These are phyloP conservation scores for Acleris emargana DNA, from an alignment of 2,888 invertebrate species.

Conservation along the genomic window DNA sequence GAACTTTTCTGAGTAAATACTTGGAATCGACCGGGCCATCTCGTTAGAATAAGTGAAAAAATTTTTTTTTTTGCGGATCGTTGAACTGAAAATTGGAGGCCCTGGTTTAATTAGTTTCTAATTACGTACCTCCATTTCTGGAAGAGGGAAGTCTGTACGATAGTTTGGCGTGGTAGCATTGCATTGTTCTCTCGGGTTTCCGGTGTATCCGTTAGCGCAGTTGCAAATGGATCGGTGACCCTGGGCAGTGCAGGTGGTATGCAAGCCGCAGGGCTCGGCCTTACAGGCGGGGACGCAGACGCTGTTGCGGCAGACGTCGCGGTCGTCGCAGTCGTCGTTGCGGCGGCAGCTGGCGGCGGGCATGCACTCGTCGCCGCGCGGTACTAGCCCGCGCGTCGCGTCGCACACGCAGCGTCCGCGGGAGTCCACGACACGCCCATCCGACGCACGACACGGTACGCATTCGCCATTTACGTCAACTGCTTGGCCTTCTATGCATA, in stretches of 20 bases:
- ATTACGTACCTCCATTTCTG: conserved; percentile 87
- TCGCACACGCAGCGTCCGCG: conserved; percentile 93
- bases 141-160: conserved; percentile 92
- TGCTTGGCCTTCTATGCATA: conserved; percentile 90
- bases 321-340: conserved; percentile 90
- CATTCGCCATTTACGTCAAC: conserved; percentile 91
- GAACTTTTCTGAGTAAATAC: too few species aligned
- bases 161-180: conserved; percentile 80
- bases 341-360: conserved; percentile 89
- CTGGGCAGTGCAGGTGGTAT: conserved; percentile 90
- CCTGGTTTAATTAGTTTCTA: not conserved
- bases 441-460: conserved; percentile 87
- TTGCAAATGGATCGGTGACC: conserved; percentile 91
- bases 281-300: conserved; percentile 92
- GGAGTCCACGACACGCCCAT: conserved; percentile 89
- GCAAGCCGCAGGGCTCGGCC: conserved; percentile 88
- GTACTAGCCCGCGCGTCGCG: conserved; percentile 89
- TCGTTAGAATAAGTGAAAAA: too few species aligned
- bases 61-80: too few species aligned
- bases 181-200: conserved; percentile 90
- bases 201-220: conserved; percentile 90
- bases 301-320: conserved; percentile 89
- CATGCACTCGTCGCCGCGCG: conserved; percentile 91
- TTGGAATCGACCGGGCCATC: too few species aligned
- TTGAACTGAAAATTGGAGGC: too few species aligned